Evolutionary conservation across 2,888 invertebrate genomes (phyloP).

Genomic region (Leptinotarsa peninsularis): DNA sequence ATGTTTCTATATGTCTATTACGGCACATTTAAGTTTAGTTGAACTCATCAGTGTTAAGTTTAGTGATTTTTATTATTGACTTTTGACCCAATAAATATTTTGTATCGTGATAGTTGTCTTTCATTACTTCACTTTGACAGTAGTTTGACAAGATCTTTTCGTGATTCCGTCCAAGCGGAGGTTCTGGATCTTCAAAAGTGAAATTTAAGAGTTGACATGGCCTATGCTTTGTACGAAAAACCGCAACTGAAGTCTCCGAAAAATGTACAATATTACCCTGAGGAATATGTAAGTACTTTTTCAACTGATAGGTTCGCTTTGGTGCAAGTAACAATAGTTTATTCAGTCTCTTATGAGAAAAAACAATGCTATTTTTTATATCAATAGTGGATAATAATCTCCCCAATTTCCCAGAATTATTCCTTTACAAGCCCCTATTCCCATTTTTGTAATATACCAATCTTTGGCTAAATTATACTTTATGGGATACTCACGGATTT

Average conservation of each 20-base stretch:
- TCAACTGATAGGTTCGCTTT: neutral
- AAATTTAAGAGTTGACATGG: constrained; percentile 39
- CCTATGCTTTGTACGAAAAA: constrained; percentile 35
- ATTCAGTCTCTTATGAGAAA: no score
- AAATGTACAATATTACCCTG: constrained; percentile 43
- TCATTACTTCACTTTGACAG: constrained; percentile 15
- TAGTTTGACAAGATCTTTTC: constrained; percentile 39
- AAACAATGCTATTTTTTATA: no score
- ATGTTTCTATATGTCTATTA: constrained; percentile 62
- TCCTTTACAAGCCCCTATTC: no score
- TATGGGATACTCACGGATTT: no score
- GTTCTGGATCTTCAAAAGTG: constrained; percentile 34
- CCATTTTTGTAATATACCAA: no score
- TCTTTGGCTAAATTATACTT: no score
- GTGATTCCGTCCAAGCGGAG: constrained; percentile 31
- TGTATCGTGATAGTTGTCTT: constrained; percentile 57
- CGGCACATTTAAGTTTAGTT: constrained; percentile 62
- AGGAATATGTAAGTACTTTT: constrained; percentile 48
- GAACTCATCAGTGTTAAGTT: constrained; percentile 61
- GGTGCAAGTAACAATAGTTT: no score
- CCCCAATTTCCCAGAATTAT: no score
- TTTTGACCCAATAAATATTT: constrained; percentile 65
- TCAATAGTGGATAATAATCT: no score
- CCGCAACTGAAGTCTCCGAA: constrained; percentile 18
- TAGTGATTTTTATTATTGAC: constrained; percentile 63